These are phyloP conservation scores for Oceanodroma leucorhoa DNA, from an alignment of 2,797 vertebrate species.

Conservation along the genomic window DNA sequence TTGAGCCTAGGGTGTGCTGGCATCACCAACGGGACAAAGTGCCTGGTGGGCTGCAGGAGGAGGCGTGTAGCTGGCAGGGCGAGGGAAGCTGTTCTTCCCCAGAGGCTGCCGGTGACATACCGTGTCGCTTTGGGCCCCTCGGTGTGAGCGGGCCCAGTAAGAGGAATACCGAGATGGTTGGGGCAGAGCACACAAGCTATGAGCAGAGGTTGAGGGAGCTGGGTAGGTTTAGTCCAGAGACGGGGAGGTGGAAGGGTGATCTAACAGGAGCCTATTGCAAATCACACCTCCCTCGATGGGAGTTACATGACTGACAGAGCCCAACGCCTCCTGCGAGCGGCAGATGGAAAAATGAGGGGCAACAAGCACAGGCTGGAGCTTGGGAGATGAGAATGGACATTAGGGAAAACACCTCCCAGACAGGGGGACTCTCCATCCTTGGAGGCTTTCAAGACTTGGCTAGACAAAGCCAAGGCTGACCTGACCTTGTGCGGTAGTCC, in stretches of 20 bases:
- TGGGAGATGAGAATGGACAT: background rate
- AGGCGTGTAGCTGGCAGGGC: fast-evolving
- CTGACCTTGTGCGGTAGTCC: background rate
- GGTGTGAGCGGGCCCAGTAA: fast-evolving
- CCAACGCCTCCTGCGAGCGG: fast-evolving
- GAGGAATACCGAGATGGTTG: background rate
- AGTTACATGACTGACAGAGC: background rate
- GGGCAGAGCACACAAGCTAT: fast-evolving
- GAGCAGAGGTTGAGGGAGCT: background rate
- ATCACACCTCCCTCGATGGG: fast-evolving
- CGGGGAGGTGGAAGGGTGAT: background rate
- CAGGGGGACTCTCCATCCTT: background rate
- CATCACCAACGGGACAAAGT: fast-evolving
- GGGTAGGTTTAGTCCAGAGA: background rate
- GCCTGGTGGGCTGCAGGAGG: background rate
- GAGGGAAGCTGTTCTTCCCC: background rate
- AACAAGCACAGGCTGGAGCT: background rate
- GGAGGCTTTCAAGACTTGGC: background rate
- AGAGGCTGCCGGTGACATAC: fast-evolving
- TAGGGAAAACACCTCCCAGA: background rate
- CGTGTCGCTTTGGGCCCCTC: fast-evolving
- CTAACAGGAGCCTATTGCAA: background rate
- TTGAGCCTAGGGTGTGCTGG: background rate
- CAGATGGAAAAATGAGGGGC: background rate
- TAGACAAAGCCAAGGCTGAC: background rate